A percentile compares a stretch with the other conserved stretches of the same genome.
Conservation (phyloP, 2,797 vertebrate species). For the Intellagama lesueurii region DNA sequence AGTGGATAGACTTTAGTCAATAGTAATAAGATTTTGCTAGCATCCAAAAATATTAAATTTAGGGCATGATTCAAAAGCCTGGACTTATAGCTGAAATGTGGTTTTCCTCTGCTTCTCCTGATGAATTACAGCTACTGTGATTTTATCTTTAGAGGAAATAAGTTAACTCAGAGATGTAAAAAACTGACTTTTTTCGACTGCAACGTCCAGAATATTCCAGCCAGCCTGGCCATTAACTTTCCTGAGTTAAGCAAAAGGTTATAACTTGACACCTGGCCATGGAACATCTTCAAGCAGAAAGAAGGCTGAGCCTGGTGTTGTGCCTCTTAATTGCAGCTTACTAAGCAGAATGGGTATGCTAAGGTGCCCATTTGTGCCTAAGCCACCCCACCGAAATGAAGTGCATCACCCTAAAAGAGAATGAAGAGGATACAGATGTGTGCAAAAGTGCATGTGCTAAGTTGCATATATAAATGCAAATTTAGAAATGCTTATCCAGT, state of each 20-base stretch:
- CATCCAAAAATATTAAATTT: not conserved
- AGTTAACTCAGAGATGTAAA: not conserved
- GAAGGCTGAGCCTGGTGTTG: not conserved
- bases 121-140: not conserved
- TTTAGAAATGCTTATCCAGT: not conserved
- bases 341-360: not conserved
- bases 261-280: not conserved
- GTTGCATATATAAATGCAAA: not conserved
- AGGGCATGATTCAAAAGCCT: not conserved
- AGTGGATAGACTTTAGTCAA: constrained; percentile 2
- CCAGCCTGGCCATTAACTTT: too few species aligned
- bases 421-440: not conserved
- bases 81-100: not conserved
- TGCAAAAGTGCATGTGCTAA: not conserved
- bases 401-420: not conserved
- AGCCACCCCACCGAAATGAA: not conserved
- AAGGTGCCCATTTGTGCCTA: not conserved
- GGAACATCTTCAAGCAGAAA: not conserved
- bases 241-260: too few species aligned
- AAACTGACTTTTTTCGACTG: too few species aligned
- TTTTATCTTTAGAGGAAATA: not conserved
- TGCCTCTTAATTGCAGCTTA: not conserved
- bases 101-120: not conserved
- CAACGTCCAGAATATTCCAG: too few species aligned
- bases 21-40: not conserved